Base-by-base conservation (phyloP, 2,797 vertebrate genomes). In the Ciconia nigra region DNA sequence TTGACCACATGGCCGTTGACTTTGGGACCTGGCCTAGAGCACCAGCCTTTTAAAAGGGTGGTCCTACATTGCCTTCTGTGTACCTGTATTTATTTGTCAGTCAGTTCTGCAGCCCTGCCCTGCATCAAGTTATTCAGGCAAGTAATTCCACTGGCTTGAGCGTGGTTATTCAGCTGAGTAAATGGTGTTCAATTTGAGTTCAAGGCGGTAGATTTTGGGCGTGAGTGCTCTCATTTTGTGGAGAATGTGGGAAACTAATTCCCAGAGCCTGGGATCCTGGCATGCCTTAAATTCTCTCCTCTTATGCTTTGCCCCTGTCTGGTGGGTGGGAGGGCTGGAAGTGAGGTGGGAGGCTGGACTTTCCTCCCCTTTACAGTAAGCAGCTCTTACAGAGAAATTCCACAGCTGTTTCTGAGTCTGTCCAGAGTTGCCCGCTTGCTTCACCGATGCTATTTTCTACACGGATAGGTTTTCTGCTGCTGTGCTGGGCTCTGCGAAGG, bases 231-330 rank as follows among this genome's bases (percentile, higher is more conserved):
- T 70, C 22, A 87, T 86, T 91, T 70, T 73, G 67, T 83, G 77
- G 26, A 74, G 33, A 74, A 28, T 41, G 82, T 89, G 57, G 84
- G 79, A 92, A 92, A 61, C 73, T 65, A 87, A 67, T 72, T 96
- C 66, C 49, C 54, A 85, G 66, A 88, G 79, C 25, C n/a, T 78
- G 87, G 37, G 84, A 91, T 94, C 44, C 84, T 80, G 71, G 71
- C 89, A 62, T 88, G 71, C 67, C 83, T 95, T 65, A 77, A 70
- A 92, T 96, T 96, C 93, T 91, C 78, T 81, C 61, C 61, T 39
- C 41, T 91, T 91, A 84, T 1, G 35, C 47, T 87, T 85, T 96
- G 74, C 65, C 57, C 87, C 71, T 73, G 2, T 81, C 84, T 28
- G 2, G 91, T 95, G 73, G 61, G 51, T 79, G 90, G 77, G 82